Percentiles rank a stretch among this genome's conserved stretches.
phyloP scores from a whole-genome alignment of 2,113 vertebrate species.

The Gorsachius goisagi region DNA sequence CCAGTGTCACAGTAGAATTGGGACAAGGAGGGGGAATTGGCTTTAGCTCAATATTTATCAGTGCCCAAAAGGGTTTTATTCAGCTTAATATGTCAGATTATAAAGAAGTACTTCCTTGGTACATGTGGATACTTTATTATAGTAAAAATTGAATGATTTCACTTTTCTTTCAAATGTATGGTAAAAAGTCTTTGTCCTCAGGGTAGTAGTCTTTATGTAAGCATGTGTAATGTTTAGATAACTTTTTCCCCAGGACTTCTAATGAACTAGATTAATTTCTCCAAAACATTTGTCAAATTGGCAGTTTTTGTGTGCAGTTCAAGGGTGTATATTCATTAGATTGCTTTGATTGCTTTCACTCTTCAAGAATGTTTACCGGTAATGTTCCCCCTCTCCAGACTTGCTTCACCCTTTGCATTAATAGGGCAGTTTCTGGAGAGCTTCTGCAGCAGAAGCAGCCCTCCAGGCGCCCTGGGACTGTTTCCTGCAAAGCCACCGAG shows the following conservation, averaged over 20 bases:
- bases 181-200: background rate
- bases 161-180: background rate
- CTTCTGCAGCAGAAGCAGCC: background rate
- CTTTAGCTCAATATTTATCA: background rate
- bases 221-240: background rate
- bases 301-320: background rate
- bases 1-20: background rate
- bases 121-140: background rate
- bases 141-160: background rate
- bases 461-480: background rate
- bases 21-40: background rate
- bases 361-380: background rate
- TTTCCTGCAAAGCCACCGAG: fast-evolving
- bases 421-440: background rate
- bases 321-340: background rate
- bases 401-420: background rate
- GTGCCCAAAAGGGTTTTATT: background rate
- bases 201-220: background rate
- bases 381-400: background rate
- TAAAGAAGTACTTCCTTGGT: background rate
- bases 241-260: background rate
- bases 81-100: background rate
- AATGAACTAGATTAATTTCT: background rate
- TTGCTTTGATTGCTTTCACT: background rate
- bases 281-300: background rate